These are phyloP conservation scores for Merluccius polli DNA, from an alignment of 2,797 vertebrate genomes.

Conservation along the genomic window DNA sequence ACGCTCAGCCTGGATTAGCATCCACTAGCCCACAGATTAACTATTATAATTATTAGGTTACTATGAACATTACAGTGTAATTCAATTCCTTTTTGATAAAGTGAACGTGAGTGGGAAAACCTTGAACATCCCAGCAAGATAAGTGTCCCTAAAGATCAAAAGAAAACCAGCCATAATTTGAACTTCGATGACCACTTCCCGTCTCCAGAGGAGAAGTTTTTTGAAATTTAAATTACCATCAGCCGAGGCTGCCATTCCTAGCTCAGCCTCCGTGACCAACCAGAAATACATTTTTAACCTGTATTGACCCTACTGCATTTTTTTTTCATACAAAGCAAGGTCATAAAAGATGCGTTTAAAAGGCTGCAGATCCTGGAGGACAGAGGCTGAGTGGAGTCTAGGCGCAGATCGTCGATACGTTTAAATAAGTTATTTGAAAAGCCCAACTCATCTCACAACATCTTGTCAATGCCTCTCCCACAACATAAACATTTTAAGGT, in stretches of 20 bases:
- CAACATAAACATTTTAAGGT: neutral
- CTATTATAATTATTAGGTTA: too few species aligned
- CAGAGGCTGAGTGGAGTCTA: neutral
- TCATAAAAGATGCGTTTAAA: conserved; percentile 37
- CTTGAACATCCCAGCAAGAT: conserved; percentile 20
- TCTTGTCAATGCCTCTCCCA: neutral
- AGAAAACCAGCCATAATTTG: conserved; percentile 19
- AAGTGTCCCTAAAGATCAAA: conserved; percentile 41
- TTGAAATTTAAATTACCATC: conserved; percentile 43
- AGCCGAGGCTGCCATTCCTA: too few species aligned
- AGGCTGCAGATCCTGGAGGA: too few species aligned
- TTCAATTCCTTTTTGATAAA: conserved; percentile 32
- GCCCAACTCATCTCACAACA: neutral
- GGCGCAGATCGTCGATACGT: neutral
- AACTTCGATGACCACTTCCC: conserved; percentile 42
- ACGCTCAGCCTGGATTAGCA: too few species aligned
- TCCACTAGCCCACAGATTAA: conserved; percentile 1
- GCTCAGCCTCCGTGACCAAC: neutral
- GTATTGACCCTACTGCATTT: conserved; percentile 44
- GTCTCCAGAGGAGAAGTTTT: conserved; percentile 22
- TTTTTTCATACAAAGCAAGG: conserved; percentile 39
- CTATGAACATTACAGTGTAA: too few species aligned
- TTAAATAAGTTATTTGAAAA: conserved; percentile 13
- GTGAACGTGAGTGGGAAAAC: conserved; percentile 32
- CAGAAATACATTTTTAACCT: conserved; percentile 43